Base-by-base conservation (phyloP, 2,113 vertebrate species). In the Cricetomys ansorgei region DNA sequence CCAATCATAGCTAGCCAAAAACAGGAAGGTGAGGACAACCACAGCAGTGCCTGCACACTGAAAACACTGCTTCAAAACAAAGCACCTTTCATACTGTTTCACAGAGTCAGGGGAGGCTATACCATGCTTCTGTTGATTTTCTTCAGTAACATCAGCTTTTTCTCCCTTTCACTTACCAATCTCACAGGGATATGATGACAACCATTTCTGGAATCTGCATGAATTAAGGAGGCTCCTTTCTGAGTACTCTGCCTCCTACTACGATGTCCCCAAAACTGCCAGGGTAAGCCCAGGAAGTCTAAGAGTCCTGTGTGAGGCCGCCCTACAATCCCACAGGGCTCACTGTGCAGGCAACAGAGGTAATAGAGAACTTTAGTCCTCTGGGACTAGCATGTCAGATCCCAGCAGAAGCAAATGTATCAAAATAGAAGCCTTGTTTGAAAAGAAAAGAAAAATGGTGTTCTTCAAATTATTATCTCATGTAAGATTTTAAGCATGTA, bases 401-500 rank as follows among this genome's bases (percentile, higher is more conserved):
- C 75, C 72, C 40, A 79, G 53, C 85, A 67, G 6, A 70, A 95
- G 89, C 91, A 91, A 80, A 76, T 73, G n/a, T 11, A 83, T 83
- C 88, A 94, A 94, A 98, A 96, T 8, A 94, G 88, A 95, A 96
- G 76, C 72, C 76, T 92, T 75, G 86, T 81, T 92, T 94, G 76
- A 62, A 76, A 88, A 80, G 76, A 16, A 86, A 94, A 92, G 76
- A 48, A 29, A 34, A 94, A 29, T 65, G 75, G 4, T 80, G 45
- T 59, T 75, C 81, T 73, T 89, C 81, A 89, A 86, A 85, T 3
- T 21, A 40, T 70, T 81, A 31, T 73, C 31, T 72, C 59, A 77
- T 25, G 73, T 11, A 92, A 31, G 67, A 84, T 65, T 53, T 76
- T n/a, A 48, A 65, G 10, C 48, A 19, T 40, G 7, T 11, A 90